phyloP scores from a whole-genome alignment of 2,113 vertebrate species.

The Eptesicus fuscus region DNA sequence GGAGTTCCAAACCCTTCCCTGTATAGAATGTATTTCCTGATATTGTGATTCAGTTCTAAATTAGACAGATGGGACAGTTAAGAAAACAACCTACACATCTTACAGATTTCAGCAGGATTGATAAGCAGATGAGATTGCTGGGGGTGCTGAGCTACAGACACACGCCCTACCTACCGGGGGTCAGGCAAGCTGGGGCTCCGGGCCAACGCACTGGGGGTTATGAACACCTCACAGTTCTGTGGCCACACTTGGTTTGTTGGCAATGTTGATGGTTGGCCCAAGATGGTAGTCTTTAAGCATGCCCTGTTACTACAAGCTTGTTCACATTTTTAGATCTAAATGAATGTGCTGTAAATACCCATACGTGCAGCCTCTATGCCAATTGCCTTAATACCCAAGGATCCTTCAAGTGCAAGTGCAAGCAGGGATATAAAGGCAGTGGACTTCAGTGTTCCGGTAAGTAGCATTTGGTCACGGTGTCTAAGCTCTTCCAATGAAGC shows the following conservation, averaged over 20 bases:
- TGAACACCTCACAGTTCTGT: background rate
- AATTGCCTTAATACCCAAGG: conserved; percentile 92
- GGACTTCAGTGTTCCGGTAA: conserved; percentile 93
- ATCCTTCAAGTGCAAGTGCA: conserved; percentile 94
- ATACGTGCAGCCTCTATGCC: conserved; percentile 89
- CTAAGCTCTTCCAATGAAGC: background rate
- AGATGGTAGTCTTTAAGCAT: background rate
- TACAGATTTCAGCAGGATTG: background rate
- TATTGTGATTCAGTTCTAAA: background rate
- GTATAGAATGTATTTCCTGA: background rate
- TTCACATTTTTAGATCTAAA: conserved; percentile 86
- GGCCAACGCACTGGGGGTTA: background rate
- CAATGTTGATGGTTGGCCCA: background rate
- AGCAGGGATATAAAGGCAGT: conserved; percentile 90
- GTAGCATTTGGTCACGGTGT: conserved; percentile 45
- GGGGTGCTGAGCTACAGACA: background rate
- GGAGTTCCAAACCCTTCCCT: background rate
- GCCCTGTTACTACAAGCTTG: background rate
- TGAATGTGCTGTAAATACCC: conserved; percentile 86
- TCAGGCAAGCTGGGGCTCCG: background rate
- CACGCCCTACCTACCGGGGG: rapidly evolving
- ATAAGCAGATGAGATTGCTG: background rate
- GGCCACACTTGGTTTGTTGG: background rate
- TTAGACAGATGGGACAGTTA: background rate
- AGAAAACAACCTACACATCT: background rate